A percentile compares a stretch with the other conserved stretches of the same genome.
These are phyloP conservation scores for Ceratosolen solmsi DNA, from an alignment of 1,140 invertebrate species.

Conservation along the genomic window DNA sequence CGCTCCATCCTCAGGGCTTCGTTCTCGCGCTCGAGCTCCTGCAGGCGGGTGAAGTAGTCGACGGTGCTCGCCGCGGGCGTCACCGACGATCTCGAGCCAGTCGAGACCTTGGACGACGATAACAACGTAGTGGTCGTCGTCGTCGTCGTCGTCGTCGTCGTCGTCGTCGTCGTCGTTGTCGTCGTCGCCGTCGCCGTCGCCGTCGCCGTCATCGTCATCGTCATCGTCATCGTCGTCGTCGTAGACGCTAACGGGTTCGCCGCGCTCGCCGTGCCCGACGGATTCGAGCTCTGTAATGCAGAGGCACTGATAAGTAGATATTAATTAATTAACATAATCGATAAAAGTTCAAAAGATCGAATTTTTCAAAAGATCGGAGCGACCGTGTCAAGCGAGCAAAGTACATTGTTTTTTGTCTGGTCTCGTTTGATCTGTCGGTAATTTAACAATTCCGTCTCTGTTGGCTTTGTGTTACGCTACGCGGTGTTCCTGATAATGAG, in stretches of 20 bases:
- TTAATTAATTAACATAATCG: too few species aligned
- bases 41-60: conserved; percentile 62
- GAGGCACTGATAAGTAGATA: too few species aligned
- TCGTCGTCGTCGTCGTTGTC: conserved; percentile 59
- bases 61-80: conserved; percentile 50
- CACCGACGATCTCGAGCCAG: conserved; percentile 55
- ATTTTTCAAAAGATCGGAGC: too few species aligned
- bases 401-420: too few species aligned
- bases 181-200: conserved; percentile 61
- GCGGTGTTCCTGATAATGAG: too few species aligned
- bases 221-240: conserved; percentile 56
- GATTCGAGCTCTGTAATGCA: conserved; percentile 28
- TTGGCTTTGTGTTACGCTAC: too few species aligned
- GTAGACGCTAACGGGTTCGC: too few species aligned
- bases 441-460: too few species aligned
- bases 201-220: conserved; percentile 63
- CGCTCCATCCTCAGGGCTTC: conserved; percentile 65
- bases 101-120: conserved; percentile 51
- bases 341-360: too few species aligned
- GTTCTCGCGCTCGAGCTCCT: conserved; percentile 67
- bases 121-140: conserved; percentile 59
- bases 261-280: conserved; percentile 61
- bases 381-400: too few species aligned
- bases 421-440: too few species aligned
- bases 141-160: conserved; percentile 62